Base-by-base conservation (phyloP, 2,797 vertebrate species). In the Sebastes paucispinis region DNA sequence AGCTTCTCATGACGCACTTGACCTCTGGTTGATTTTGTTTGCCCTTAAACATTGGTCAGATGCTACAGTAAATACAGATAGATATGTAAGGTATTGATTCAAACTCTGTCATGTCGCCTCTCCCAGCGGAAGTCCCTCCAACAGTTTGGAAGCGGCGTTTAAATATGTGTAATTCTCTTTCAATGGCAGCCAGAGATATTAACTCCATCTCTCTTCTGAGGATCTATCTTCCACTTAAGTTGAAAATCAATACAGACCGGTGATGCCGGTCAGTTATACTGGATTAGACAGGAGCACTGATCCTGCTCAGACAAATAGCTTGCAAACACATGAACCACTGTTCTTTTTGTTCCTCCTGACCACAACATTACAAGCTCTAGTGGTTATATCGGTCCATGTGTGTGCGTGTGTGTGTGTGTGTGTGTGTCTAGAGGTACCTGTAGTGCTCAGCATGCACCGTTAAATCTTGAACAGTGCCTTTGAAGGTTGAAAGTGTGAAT, bases 211-310 rank as follows among this genome's bases (percentile, higher is more conserved):
- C 65, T 87, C 72, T 63, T 85, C 80, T 50, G 25, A 70, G 71
- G 73, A 83, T 90, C 79, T 84, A 65, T 86, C 77, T 73, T 85
- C 71, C 47, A 62, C 84, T 86, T 88, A 75, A 59, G 81, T 79
- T 83, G 62, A 75, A 91, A 92, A 93, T 94, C 92, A 86, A 93
- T 93, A 88, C 5, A 52, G 58, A 79, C 73, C 57, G 13, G 78
- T 72, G 81, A 87, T 77, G 71, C 73, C 10, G 16, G 69, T 85
- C 86, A 82, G 75, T 89, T 86, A 72, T 69, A 80, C 63, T 78
- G 77, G 86, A 93, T 91, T 82, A 79, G 82, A 85, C 75, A 65
- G 71, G 74, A 73, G 50, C 72, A 47, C 65, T 67, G 75, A 80
- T 75, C 63, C 77, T 75, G 47, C 73, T 73, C 82, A 34, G 68